These are phyloP conservation scores for Bagarius yarrelli DNA, from an alignment of 2,113 vertebrate species.

Conservation along the genomic window DNA sequence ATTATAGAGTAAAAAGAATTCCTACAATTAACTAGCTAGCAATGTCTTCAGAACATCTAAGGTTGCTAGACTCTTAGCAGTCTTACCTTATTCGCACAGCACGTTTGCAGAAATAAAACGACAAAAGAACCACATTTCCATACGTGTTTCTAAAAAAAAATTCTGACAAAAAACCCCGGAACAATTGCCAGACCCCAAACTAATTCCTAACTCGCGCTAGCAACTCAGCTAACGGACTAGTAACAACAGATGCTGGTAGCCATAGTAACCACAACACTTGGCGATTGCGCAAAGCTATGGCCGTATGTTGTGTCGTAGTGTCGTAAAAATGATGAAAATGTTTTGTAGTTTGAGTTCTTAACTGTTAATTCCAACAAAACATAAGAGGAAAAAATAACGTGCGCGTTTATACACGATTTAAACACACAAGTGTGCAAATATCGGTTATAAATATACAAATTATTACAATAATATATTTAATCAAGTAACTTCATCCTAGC, in stretches of 20 bases:
- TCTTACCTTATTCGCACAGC: slow-evolving; percentile 12
- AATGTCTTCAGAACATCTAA: not conserved
- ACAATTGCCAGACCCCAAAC: too few relatives aligned
- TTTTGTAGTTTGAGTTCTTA: not conserved
- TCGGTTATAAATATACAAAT: not conserved
- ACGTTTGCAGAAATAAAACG: not conserved
- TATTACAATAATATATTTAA: not conserved
- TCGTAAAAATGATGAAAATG: not conserved
- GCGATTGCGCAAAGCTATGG: slow-evolving; percentile 57
- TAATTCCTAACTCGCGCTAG: not conserved
- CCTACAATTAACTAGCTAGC: not conserved
- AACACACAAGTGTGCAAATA: too few relatives aligned
- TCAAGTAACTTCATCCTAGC: not conserved
- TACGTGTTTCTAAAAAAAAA: not conserved
- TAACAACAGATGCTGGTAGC: not conserved
- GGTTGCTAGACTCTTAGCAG: not conserved
- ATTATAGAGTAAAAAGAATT: too few relatives aligned
- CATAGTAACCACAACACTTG: slow-evolving; percentile 51
- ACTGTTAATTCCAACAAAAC: not conserved
- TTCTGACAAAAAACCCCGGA: not conserved
- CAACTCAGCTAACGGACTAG: not conserved
- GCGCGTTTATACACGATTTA: too few relatives aligned
- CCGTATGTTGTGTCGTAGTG: slow-evolving; percentile 51
- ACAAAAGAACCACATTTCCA: not conserved
- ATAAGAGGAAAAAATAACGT: not conserved